Conservation (phyloP, 1,140 invertebrate genomes). For the Oryctes rhinoceros region DNA sequence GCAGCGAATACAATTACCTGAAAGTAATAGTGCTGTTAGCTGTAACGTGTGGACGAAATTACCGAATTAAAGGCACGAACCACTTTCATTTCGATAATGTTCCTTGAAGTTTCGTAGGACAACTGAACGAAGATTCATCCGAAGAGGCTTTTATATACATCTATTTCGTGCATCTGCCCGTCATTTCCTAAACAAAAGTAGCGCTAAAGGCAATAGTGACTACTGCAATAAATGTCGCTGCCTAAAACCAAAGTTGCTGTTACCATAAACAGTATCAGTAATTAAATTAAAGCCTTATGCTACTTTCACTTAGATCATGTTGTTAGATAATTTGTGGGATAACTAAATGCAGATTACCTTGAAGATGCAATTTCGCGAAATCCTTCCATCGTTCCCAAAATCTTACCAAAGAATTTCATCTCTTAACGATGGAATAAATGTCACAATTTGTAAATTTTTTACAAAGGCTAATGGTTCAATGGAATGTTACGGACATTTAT, state of each 20-base stretch:
- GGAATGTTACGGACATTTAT: slow-evolving; percentile 3
- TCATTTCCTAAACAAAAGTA: too few species aligned
- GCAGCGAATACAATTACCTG: slow-evolving; percentile 55
- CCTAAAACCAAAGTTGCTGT: slow-evolving; percentile 43
- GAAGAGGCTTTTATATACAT: slow-evolving; percentile 1
- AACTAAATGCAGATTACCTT: background rate
- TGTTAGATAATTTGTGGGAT: background rate
- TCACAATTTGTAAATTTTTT: background rate
- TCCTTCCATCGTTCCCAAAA: background rate
- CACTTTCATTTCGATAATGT: slow-evolving; percentile 19
- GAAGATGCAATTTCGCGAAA: slow-evolving; percentile 3
- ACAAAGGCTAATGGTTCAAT: background rate
- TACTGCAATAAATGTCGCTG: slow-evolving; percentile 56
- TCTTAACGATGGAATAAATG: background rate
- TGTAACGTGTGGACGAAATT: background rate
- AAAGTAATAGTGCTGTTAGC: slow-evolving; percentile 42
- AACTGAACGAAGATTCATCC: background rate
- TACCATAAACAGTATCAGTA: background rate
- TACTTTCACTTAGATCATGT: slow-evolving; percentile 16
- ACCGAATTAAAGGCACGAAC: background rate
- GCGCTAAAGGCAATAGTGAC: slow-evolving; percentile 57
- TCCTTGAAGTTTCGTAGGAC: background rate
- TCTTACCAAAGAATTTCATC: background rate
- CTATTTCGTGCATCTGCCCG: too few species aligned
- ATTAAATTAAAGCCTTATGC: background rate